Conservation (phyloP, 64 coral and sea anemone genomes). For the Montipora cactus region DNA sequence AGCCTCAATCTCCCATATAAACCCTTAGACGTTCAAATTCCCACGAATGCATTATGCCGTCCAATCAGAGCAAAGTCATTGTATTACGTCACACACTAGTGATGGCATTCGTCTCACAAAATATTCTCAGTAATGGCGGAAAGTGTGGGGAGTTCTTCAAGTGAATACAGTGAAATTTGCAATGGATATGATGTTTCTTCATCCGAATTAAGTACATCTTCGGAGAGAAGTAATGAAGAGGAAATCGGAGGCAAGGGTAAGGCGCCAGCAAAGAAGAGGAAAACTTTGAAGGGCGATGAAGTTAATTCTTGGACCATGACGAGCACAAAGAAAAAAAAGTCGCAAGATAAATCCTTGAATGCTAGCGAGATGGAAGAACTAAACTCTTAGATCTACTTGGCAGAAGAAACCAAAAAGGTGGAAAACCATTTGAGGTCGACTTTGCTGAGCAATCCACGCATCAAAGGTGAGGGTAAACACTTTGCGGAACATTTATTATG, state of each 20-base stretch:
- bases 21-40: not conserved
- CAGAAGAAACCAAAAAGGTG: conserved; percentile 9
- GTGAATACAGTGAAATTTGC: not conserved
- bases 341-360: not conserved
- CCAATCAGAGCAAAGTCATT: not conserved
- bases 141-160: not conserved
- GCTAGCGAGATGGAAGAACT: too few species aligned
- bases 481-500: conserved; percentile 11
- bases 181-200: not conserved
- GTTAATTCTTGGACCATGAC: not conserved
- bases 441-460: not conserved
- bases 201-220: not conserved
- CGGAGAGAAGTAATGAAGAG: not conserved
- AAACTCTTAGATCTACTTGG: not conserved
- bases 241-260: conserved; percentile 1
- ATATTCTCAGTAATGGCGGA: not conserved
- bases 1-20: not conserved
- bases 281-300: not conserved
- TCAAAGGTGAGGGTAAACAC: not conserved
- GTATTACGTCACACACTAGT: not conserved
- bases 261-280: not conserved
- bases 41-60: not conserved
- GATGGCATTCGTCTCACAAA: not conserved
- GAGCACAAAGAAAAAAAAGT: not conserved
- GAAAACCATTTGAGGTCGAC: not conserved